These are phyloP conservation scores for Drosophila athabasca DNA, from an alignment of 1,140 invertebrate genomes.

Conservation along the genomic window DNA sequence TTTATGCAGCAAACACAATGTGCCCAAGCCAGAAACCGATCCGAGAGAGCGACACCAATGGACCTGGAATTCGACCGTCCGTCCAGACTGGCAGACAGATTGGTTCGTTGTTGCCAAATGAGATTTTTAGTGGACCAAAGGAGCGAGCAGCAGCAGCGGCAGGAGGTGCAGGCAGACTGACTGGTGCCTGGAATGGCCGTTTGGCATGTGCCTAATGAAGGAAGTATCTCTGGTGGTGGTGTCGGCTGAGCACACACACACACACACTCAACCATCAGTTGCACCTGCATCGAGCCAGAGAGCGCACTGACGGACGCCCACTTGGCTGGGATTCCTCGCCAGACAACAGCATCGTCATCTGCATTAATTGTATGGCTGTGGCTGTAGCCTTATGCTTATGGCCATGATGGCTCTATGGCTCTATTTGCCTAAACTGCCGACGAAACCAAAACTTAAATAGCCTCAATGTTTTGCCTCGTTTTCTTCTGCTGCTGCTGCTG, in stretches of 20 bases:
- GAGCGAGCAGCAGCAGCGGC: neutral
- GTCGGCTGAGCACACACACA: conserved; percentile 32
- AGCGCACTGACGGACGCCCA: conserved; percentile 27
- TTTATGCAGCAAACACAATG: conserved; percentile 73
- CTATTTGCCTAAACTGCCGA: conserved; percentile 56
- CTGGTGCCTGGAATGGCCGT: conserved; percentile 15
- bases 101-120: conserved; percentile 18
- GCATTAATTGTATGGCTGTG: conserved; percentile 63
- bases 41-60: conserved; percentile 29
- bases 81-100: conserved; percentile 16
- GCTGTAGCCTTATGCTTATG: neutral
- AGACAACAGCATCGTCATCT: conserved; percentile 44
- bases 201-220: conserved; percentile 53
- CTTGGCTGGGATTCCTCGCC: conserved; percentile 32
- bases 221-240: conserved; percentile 35
- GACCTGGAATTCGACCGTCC: neutral
- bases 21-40: conserved; percentile 35
- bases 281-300: conserved; percentile 26
- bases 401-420: conserved; percentile 27
- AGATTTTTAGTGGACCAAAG: conserved; percentile 41
- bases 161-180: too few species aligned
- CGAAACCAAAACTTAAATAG: conserved; percentile 62
- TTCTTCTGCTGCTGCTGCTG: conserved; percentile 5
- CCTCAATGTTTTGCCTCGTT: neutral
- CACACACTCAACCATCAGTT: conserved; percentile 5